phyloP scores from a whole-genome alignment of 2,888 invertebrate species.

The Ectobius pallidus region DNA sequence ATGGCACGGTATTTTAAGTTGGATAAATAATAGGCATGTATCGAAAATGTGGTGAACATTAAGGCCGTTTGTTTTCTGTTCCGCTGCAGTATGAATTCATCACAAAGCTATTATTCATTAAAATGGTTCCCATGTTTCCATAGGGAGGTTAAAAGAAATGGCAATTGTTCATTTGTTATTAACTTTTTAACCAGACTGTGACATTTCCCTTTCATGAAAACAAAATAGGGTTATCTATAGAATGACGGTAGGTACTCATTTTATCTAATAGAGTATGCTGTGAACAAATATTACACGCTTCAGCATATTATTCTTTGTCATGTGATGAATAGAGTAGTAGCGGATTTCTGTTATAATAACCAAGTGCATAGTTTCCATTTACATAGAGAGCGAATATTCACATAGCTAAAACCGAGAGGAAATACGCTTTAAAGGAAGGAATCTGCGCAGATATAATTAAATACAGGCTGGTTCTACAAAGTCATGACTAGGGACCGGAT shows the following conservation, averaged over 20 bases:
- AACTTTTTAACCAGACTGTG: background rate
- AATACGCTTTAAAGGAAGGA: no score
- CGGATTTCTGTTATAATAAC: no score
- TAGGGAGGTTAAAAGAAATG: background rate
- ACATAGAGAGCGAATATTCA: no score
- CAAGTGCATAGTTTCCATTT: no score
- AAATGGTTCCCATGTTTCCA: background rate
- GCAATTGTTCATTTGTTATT: slow-evolving; percentile 1
- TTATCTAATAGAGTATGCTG: background rate
- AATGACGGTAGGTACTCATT: background rate
- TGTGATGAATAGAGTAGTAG: no score
- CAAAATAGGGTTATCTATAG: background rate
- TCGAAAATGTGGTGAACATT: background rate
- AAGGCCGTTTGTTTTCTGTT: background rate
- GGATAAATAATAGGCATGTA: no score
- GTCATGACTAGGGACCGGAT: no score
- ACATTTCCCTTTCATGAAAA: background rate
- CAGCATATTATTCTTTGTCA: no score
- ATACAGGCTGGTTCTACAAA: no score
- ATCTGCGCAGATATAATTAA: no score
- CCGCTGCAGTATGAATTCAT: background rate
- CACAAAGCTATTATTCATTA: background rate
- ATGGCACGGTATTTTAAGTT: background rate
- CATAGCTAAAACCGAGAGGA: no score
- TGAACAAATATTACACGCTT: no score